Conservation (phyloP, 2,113 vertebrate species). For the cattle (Bos taurus) region ARS-UCD2.0 NC_037334.1:1521501-1522000, state of each 20-base stretch:
- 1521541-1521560: neutral
- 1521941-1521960: neutral
- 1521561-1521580: neutral
- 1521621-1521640: neutral
- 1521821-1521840: neutral
- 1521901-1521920: neutral
- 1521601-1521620: neutral
- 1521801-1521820: neutral
- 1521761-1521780: neutral
- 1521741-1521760: neutral
- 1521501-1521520: neutral
- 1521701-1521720: neutral
- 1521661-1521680: neutral
- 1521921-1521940: neutral
- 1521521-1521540: neutral
- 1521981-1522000: neutral
- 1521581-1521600: neutral
- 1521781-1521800: neutral
- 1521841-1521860: neutral
- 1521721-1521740: neutral
- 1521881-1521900: neutral
- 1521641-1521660: neutral
- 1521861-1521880: neutral
- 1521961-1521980: neutral
- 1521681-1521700: neutral